Conservation (phyloP, 2,888 invertebrate species). For the Eupithecia vulgata region DNA sequence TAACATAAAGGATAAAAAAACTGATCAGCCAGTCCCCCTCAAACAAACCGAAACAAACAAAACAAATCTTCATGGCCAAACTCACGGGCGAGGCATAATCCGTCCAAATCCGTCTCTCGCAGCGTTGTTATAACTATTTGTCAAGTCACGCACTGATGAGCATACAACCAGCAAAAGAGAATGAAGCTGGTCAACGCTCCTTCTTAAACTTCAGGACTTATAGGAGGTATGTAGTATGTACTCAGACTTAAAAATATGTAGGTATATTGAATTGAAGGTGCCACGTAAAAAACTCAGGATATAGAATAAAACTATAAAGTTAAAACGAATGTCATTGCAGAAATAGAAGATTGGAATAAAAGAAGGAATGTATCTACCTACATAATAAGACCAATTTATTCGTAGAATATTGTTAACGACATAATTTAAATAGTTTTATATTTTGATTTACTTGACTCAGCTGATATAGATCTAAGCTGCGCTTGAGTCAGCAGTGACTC, state of each 20-base stretch:
- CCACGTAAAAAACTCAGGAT: not conserved
- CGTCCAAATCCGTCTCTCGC: slow-evolving; percentile 61
- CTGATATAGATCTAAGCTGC: slow-evolving; percentile 30
- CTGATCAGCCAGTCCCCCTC: slow-evolving; percentile 17
- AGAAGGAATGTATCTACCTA: not conserved
- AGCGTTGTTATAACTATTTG: slow-evolving; percentile 60
- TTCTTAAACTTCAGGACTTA: not conserved
- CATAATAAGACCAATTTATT: not conserved
- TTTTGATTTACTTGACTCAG: slow-evolving; percentile 7
- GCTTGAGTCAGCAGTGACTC: slow-evolving; percentile 54
- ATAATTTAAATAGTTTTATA: not conserved
- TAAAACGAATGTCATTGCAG: not conserved
- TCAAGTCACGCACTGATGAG: slow-evolving; percentile 69
- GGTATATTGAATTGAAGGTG: not conserved
- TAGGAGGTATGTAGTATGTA: too few species aligned
- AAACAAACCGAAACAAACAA: slow-evolving; percentile 39
- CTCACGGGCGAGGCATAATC: slow-evolving; percentile 41
- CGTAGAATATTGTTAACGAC: not conserved
- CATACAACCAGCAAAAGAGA: slow-evolving; percentile 29
- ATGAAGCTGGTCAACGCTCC: slow-evolving; percentile 25
- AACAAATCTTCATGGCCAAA: slow-evolving; percentile 68
- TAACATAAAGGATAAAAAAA: slow-evolving; percentile 20
- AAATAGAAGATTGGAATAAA: not conserved
- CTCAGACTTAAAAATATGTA: not conserved
- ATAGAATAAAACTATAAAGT: not conserved